Evolutionary conservation across 2,113 vertebrate species (phyloP), one percentile per base, ranked within the genome.

Genomic region (Sinocyclocheilus maitianheensis): DNA sequence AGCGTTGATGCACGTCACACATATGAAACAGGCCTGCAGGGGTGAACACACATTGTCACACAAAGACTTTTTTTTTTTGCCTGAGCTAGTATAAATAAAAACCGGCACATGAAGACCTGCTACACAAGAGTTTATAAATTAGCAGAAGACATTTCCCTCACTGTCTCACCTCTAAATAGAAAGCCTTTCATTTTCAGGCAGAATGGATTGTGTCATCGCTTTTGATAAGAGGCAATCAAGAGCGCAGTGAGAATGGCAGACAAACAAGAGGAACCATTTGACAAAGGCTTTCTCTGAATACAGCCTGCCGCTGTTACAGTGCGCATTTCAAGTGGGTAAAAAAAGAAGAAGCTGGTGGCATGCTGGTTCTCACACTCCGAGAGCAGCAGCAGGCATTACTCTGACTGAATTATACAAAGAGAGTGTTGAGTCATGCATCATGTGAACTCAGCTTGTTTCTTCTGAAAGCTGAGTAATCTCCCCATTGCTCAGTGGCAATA

Each of bases 351-450:
- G 30, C 77, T 79, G 55, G 22, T 43, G 72, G 22, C 40, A 46
- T 37, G 77, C 53, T 60, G 77, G 40, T 79, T 43, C 53, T 62
- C 53, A 62, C 34, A 79, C 34, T 79, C 51, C 10, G 51, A 78
- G 30, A 58, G 76, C 75, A 55, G 16, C 53, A 78, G 24, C 77
- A 34, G 20, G 77, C 55, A n/a, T 62, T 79, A 40, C 34, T 79
- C 53, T 62, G 30, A 9, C 77, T 58, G 55, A 62, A 62, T 79
- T 62, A 79, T 79, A 79, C 20, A 62, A 79, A 43, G 77, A 79
- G 20, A 79, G 34, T 11, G 77, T 62, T 58, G 77, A 79, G 77
- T 79, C 77, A 79, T 79, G 77, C 77, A 62, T 79, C 55, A 62
- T 79, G 77, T 79, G 77, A 79, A 62, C 55, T 79, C 16, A 1